phyloP scores from a whole-genome alignment of 2,113 vertebrate species.

The Sarotherodon lohbergeri region DNA sequence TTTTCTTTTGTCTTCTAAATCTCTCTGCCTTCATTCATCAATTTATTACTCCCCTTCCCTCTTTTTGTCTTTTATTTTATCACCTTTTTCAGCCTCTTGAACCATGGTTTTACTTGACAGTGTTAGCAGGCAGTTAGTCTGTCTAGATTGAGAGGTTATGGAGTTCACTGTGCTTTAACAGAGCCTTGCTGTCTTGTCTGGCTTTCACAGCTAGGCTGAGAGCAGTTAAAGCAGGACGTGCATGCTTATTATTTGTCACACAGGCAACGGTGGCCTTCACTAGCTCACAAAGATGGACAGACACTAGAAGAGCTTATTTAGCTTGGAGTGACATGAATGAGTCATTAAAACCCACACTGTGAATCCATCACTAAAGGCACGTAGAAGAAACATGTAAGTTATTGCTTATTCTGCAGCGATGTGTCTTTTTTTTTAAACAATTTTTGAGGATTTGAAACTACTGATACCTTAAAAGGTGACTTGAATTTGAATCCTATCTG shows the following conservation, averaged over 20 bases:
- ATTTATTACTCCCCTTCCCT: neutral
- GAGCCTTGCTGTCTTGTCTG: conserved; percentile 6
- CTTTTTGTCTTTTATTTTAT: conserved; percentile 13
- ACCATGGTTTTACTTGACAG: conserved; percentile 24
- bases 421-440: neutral
- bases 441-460: neutral
- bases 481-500: neutral
- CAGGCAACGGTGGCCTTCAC: neutral
- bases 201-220: neutral
- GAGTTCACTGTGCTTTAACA: conserved; percentile 30
- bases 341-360: conserved; percentile 27
- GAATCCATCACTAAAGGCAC: neutral
- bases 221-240: neutral
- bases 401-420: neutral
- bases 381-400: neutral
- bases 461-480: neutral
- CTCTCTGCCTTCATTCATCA: neutral
- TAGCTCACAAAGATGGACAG: neutral
- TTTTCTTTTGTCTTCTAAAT: conserved; percentile 18
- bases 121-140: conserved; percentile 1
- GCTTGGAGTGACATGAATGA: conserved; percentile 1
- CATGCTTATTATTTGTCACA: conserved; percentile 34
- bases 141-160: conserved; percentile 7
- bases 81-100: conserved; percentile 5
- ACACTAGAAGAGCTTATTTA: conserved; percentile 1